Base-by-base conservation (phyloP, 2,888 invertebrate genomes). In the Tetranychus truncatus region DNA sequence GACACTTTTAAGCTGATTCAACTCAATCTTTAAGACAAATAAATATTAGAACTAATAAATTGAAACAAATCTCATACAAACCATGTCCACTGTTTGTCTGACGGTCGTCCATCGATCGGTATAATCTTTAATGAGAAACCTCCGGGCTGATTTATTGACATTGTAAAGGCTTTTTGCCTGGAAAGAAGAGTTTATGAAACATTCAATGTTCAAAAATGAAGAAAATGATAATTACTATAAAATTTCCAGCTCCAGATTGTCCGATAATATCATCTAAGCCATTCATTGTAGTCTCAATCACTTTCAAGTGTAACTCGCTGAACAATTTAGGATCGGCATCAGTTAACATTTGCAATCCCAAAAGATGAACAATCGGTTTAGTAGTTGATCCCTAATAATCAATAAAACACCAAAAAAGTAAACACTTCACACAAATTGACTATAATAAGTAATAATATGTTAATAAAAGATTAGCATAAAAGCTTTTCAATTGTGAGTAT, bases 321-420 rank as follows among this genome's bases (percentile, higher is more conserved):
- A 72, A 72, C 2, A 72, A 9, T 9, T 45, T 72, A n/a, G 44
- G 44, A 15, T 45, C 34, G 18, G 20, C 45, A n/a, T 24, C 20
- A 6, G 45, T 15, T 4, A 24, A 20, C 45, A 46, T 45, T 34
- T 72, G 45, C 18, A 72, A 45, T 7, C 72, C 45, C 11, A 72
- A 11, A 18, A 72, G 72, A 9, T 44, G 45, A 20, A 72, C 72
- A 15, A 72, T 45, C 4, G 72, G 72, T 44, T 72, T 72, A 24
- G 72, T 72, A 11, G 72, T 72, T 45, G 72, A 24, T 9, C 72
- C 72, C 44, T 34, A 34, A 34, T 34, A 34, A 34, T 34, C 34
- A 34, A 34, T 34, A 34, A 34, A 34, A 34, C 34, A 34, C 34
- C 34, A 34, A 34, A 34, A 34, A 34, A 34, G 34, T 34, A 34